Percentiles rank a stretch among this genome's conserved stretches.
These are phyloP conservation scores for Pachypsylla venusta DNA, from an alignment of 1,140 invertebrate genomes.

Conservation along the genomic window DNA sequence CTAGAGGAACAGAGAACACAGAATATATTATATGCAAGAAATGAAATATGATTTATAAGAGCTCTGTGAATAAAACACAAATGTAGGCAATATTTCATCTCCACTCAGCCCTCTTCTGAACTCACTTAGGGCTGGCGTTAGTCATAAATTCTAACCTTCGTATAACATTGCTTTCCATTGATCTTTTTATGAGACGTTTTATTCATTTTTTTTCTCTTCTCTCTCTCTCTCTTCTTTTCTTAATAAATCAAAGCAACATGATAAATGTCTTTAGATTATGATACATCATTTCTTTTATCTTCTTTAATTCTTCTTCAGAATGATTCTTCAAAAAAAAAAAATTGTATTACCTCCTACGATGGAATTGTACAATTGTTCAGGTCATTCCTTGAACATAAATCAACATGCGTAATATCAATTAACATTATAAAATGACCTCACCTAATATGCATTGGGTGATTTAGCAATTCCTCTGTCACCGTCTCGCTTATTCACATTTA, in stretches of 20 bases:
- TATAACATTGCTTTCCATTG: slow-evolving; percentile 9
- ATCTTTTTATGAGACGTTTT: slow-evolving; percentile 10
- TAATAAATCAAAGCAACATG: slow-evolving; percentile 9
- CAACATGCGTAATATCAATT: not conserved
- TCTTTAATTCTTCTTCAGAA: slow-evolving; percentile 2
- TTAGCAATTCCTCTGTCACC: not conserved
- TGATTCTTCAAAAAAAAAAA: not conserved
- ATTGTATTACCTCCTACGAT: slow-evolving; percentile 6
- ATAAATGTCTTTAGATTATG: slow-evolving; percentile 8
- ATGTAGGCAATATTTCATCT: slow-evolving; percentile 9
- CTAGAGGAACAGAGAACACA: not conserved
- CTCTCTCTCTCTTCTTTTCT: not conserved
- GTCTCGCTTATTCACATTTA: slow-evolving; percentile 4
- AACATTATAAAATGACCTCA: not conserved
- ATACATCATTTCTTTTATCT: slow-evolving; percentile 9
- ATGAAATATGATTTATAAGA: slow-evolving; percentile 4
- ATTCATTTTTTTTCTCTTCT: slow-evolving; percentile 4
- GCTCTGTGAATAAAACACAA: slow-evolving; percentile 7
- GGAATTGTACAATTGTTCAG: slow-evolving; percentile 1
- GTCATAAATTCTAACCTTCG: slow-evolving; percentile 9
- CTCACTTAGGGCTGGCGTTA: slow-evolving; percentile 9
- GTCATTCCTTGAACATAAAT: not conserved
- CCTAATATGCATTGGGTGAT: slow-evolving; percentile 3
- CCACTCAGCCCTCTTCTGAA: slow-evolving; percentile 5
- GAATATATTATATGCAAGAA: slow-evolving; percentile 4